Evolutionary conservation across 2,888 invertebrate genomes (phyloP), one percentile per base, ranked within the genome.

Genomic region (Drosophila lacicola): DNA sequence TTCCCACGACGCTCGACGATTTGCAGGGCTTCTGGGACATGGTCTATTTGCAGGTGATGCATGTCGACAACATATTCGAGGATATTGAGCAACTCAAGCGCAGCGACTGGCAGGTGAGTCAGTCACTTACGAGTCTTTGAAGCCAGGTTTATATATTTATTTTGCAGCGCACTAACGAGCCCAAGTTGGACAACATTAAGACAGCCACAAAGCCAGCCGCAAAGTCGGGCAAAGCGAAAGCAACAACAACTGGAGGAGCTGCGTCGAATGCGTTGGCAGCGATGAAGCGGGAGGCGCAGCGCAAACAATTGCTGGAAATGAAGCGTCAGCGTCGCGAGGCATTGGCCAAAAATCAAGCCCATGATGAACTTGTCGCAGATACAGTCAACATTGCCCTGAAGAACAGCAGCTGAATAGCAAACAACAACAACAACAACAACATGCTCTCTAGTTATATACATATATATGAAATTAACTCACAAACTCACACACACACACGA

Each of bases 11-110:
- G 1, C 93, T 95, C 76, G 96, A 96, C 83, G 99, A 99, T 92
- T 93, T 99, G 72, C 97, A 97, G 87, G 99, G 98, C 0, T 99
- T 99, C 93, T 99, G 98, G 98, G 98, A 99, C 92, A 98, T 99
- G 98, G 97, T 98, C 33, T 95, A 96, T 91, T 94, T 98, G 51
- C 98, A 98, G 93, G 96, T 98, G 19, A 95, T 95, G 69, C 96
- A 98, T 89, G 95, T 98, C 57, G 95, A 97, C 90, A 94, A 95
- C 4, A 93, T 97, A 79, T 97, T 97, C 91, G 94, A 94, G 13
- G 95, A 96, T 66, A 94, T 97, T 39, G 95, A 94, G 6, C 90
- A 90, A 10, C 92, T 96, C 11, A 95, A 94, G 82, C 93, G 91
- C 11, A 95, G 95, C 74, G 93, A 95, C 64, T 97, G 97, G 97